phyloP scores from a whole-genome alignment of 2,113 vertebrate species.

The Centropus unirufus region DNA sequence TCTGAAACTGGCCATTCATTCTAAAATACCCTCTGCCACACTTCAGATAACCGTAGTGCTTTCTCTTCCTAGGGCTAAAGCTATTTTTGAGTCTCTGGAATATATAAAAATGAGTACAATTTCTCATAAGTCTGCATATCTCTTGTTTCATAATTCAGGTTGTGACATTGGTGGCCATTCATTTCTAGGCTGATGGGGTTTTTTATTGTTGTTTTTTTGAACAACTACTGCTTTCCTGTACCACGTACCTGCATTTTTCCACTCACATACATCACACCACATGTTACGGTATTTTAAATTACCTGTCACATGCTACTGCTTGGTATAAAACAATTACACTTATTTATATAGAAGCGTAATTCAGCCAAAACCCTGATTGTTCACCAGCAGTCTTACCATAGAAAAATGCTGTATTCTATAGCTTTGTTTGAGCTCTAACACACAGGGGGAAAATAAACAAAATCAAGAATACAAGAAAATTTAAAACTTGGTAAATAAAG shows the following conservation, averaged over 20 bases:
- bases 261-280: neutral
- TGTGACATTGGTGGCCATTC: neutral
- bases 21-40: neutral
- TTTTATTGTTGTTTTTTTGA: neutral
- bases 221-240: neutral
- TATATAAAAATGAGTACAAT: neutral
- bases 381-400: neutral
- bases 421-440: neutral
- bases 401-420: neutral
- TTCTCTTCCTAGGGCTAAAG: neutral
- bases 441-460: neutral
- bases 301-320: neutral
- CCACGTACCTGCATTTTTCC: neutral
- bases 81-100: neutral
- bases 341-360: neutral
- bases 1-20: conserved; percentile 21
- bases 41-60: neutral
- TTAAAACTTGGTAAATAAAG: neutral
- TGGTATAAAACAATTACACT: neutral
- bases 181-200: neutral
- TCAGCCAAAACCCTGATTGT: neutral
- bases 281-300: neutral
- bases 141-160: neutral
- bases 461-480: neutral
- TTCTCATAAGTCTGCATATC: neutral